A percentile compares a stretch with the other conserved stretches of the same genome.
These are phyloP conservation scores for Coracias cyanogaster DNA, from an alignment of 2,797 vertebrate species.

Conservation along the genomic window DNA sequence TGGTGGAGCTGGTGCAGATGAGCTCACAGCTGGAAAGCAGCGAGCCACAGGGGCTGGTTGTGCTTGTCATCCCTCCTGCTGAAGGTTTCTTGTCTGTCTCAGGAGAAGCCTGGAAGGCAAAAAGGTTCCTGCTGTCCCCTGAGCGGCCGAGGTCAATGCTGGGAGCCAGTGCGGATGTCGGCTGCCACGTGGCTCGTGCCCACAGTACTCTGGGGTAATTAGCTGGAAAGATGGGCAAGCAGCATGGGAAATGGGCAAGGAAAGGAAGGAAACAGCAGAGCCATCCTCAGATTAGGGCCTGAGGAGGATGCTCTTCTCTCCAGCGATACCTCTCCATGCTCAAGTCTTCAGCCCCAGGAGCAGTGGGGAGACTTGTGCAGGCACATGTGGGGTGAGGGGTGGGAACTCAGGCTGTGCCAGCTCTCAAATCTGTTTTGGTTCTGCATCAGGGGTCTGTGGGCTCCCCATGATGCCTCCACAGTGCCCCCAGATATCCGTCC, in stretches of 20 bases:
- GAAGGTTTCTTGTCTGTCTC: neutral
- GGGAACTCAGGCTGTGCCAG: neutral
- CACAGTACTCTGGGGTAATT: neutral
- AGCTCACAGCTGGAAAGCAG: neutral
- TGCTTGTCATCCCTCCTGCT: accelerated
- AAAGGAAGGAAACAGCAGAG: neutral
- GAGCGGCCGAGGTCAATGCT: neutral
- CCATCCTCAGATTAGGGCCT: accelerated
- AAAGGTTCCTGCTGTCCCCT: neutral
- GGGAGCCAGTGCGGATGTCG: neutral
- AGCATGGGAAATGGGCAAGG: neutral
- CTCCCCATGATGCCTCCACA: neutral
- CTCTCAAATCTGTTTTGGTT: neutral
- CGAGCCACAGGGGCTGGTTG: neutral
- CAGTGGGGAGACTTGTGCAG: accelerated
- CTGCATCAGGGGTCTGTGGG: neutral
- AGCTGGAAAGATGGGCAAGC: neutral
- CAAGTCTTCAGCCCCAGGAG: neutral
- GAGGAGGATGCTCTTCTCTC: neutral
- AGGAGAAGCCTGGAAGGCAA: neutral
- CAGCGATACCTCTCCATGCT: neutral
- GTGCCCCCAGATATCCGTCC: neutral
- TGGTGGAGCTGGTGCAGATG: neutral
- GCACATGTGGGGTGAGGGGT: accelerated
- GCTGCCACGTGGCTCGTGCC: neutral